Evolutionary conservation across 2,797 vertebrate species (phyloP).

Genomic region (Microctenopoma lineatum): DNA sequence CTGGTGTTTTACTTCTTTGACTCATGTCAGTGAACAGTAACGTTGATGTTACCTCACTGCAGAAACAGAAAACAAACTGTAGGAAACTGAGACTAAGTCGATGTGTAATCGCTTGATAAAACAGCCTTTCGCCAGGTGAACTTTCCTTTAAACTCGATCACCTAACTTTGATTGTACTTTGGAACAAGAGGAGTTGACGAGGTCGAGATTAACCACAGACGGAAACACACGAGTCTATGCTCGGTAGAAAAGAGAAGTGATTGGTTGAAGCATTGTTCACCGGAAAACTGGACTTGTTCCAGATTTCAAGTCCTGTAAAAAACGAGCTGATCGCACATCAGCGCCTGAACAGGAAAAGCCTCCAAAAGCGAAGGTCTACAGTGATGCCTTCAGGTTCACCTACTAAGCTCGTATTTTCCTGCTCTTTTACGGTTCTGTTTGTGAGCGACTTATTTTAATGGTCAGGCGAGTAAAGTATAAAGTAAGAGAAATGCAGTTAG

Average conservation of each 20-base stretch:
- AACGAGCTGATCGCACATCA: neutral
- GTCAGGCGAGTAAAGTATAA: too few species aligned
- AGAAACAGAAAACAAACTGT: neutral
- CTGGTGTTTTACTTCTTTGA: conserved; percentile 15
- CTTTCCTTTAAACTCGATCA: conserved; percentile 16
- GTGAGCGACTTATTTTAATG: neutral
- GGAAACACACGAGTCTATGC: too few species aligned
- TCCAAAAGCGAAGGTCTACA: neutral
- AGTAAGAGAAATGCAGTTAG: too few species aligned
- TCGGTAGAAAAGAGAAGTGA: rapidly evolving
- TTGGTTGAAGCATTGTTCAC: neutral
- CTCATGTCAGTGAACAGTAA: conserved; percentile 27
- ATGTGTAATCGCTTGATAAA: neutral
- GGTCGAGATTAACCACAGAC: neutral
- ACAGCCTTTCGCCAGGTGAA: conserved; percentile 13
- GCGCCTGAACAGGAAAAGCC: neutral
- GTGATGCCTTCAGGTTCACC: conserved; percentile 33
- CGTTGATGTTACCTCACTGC: neutral
- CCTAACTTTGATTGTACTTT: conserved; percentile 50
- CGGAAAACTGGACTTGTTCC: neutral
- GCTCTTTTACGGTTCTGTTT: rapidly evolving
- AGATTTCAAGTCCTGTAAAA: neutral
- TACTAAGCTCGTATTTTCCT: neutral
- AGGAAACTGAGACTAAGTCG: rapidly evolving
- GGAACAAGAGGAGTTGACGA: conserved; percentile 35